A percentile compares a stretch with the other conserved stretches of the same genome.
Conservation (phyloP, 2,888 invertebrate species). For the Drosophila acutilabella region DNA sequence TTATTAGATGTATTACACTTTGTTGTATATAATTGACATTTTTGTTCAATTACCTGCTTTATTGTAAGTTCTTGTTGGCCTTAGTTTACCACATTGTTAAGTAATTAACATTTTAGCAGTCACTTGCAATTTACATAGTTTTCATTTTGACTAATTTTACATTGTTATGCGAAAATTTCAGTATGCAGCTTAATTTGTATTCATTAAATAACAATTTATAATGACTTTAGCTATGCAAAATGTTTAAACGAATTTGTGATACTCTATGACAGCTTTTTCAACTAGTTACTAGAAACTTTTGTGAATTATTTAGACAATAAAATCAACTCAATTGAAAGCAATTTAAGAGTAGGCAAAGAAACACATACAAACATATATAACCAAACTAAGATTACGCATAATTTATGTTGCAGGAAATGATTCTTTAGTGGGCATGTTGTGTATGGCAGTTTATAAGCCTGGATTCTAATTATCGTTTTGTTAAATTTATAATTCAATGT, state of each 20-base stretch:
- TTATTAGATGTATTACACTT: constrained; percentile 1
- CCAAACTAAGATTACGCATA: constrained; percentile 18
- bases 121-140: no score
- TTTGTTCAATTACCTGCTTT: constrained; percentile 3
- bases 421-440: not conserved
- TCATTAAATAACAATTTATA: constrained; percentile 4
- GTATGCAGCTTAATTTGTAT: constrained; percentile 1
- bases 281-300: not conserved
- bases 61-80: not conserved
- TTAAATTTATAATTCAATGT: constrained; percentile 20
- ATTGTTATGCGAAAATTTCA: no score
- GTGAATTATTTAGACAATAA: not conserved
- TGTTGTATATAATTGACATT: no score
- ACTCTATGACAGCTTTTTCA: not conserved
- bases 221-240: not conserved
- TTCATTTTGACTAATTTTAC: no score
- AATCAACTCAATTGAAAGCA: constrained; percentile 1
- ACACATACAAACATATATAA: not conserved
- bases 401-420: constrained; percentile 9
- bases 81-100: not conserved
- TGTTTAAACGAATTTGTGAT: not conserved
- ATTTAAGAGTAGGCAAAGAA: not conserved
- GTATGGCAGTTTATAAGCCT: constrained; percentile 6
- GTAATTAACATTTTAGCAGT: not conserved
- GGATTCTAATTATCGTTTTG: constrained; percentile 23